Percentiles rank a stretch among this genome's conserved stretches.
Conservation (phyloP, 1,140 invertebrate genomes). For the Archivesica marissinica region DNA sequence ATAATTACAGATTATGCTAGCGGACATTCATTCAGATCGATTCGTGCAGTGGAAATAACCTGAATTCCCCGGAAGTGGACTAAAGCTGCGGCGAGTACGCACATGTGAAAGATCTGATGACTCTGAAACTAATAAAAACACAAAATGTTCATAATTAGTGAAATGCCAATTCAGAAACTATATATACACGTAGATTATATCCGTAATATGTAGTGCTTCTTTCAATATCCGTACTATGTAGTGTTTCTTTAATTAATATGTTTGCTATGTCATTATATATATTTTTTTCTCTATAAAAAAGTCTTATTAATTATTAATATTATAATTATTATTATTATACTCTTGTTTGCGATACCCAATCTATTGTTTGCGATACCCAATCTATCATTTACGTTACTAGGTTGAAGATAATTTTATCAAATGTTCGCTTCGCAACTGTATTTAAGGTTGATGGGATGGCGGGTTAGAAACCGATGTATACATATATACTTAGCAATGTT, state of each 20-base stretch:
- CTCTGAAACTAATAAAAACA: constrained; percentile 92
- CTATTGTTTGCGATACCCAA: too few relatives aligned
- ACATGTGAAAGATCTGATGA: constrained; percentile 99
- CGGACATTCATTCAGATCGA: not conserved
- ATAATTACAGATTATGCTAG: too few relatives aligned
- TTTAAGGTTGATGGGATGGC: too few relatives aligned
- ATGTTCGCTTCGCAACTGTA: too few relatives aligned
- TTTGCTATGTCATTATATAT: too few relatives aligned
- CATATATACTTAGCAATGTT: too few relatives aligned
- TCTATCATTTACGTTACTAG: too few relatives aligned
- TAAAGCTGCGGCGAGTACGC: constrained; percentile 98
- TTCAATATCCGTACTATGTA: not conserved
- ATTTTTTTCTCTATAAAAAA: not conserved
- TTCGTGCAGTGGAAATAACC: constrained; percentile 34
- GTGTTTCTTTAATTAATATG: too few relatives aligned
- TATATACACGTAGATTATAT: not conserved
- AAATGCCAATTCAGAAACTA: not conserved
- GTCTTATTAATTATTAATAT: not conserved
- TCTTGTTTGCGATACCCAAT: too few relatives aligned
- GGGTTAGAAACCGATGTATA: too few relatives aligned
- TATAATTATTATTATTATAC: not conserved
- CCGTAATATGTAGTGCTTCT: not conserved
- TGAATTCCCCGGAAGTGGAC: constrained; percentile 98
- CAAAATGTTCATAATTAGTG: not conserved
- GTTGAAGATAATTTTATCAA: too few relatives aligned